These are phyloP conservation scores for Geodia barretti DNA, from an alignment of 37 sponge, comb jelly and placozoan genomes.

Conservation along the genomic window DNA sequence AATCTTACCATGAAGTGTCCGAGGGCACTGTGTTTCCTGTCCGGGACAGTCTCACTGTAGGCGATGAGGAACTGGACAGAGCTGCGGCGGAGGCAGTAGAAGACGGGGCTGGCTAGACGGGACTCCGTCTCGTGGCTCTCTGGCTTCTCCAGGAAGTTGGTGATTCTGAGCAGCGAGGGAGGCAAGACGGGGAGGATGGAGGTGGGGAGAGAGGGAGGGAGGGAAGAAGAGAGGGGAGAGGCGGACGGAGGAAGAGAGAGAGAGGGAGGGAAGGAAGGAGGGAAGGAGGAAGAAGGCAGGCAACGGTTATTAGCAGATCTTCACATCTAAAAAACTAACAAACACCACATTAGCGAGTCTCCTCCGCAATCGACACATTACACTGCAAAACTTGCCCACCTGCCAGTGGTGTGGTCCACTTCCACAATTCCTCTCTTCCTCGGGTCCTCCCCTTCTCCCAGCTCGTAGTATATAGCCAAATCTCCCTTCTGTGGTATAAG, in stretches of 20 bases:
- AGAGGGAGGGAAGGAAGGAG: neutral
- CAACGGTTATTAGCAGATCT: too few relatives aligned
- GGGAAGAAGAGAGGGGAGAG: neutral
- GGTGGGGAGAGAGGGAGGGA: neutral
- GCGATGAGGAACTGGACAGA: slow-evolving; percentile 38
- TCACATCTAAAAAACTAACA: too few relatives aligned
- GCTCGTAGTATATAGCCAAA: slow-evolving; percentile 81
- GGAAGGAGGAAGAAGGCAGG: neutral
- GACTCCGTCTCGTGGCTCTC: slow-evolving; percentile 58
- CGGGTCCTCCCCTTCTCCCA: slow-evolving; percentile 55
- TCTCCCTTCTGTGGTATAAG: slow-evolving; percentile 55
- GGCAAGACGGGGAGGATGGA: neutral
- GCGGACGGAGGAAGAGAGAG: neutral
- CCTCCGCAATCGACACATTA: too few relatives aligned
- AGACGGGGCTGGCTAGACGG: slow-evolving; percentile 74
- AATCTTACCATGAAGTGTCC: slow-evolving; percentile 87
- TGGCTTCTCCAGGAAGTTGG: slow-evolving; percentile 84
- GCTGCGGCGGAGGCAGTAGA: slow-evolving; percentile 72
- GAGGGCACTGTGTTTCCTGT: slow-evolving; percentile 31
- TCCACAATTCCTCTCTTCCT: slow-evolving; percentile 76
- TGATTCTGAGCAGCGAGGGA: slow-evolving; percentile 38
- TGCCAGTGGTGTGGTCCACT: slow-evolving; percentile 59
- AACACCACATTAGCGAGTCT: too few relatives aligned
- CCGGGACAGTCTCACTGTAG: slow-evolving; percentile 21
- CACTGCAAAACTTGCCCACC: slow-evolving; percentile 9